Percentiles rank a stretch among this genome's conserved stretches.
Evolutionary conservation across 2,113 vertebrate species (phyloP).

Genomic region (Rhineura floridana): DNA sequence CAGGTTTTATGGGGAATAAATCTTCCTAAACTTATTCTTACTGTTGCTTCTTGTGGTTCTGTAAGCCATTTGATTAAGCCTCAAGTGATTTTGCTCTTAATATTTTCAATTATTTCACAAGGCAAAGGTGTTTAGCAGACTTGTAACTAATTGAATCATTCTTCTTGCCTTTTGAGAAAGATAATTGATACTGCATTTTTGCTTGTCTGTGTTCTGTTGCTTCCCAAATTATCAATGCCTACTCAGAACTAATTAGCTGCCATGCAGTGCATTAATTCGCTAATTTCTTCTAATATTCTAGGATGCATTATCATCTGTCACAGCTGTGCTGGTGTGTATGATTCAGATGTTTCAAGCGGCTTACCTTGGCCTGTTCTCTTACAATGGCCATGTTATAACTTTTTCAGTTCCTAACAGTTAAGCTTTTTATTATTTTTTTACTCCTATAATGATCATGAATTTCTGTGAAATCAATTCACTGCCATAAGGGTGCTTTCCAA

Average conservation of each 20-base stretch:
- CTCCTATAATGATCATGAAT: neutral
- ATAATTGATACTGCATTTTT: slow-evolving; percentile 56
- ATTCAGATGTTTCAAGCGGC: slow-evolving; percentile 12
- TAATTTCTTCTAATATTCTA: slow-evolving; percentile 57
- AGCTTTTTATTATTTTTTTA: slow-evolving; percentile 27
- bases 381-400: neutral
- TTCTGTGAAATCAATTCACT: slow-evolving; percentile 3
- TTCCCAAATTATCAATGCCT: slow-evolving; percentile 48
- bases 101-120: slow-evolving; percentile 49
- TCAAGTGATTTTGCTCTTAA: slow-evolving; percentile 44
- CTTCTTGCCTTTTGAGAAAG: slow-evolving; percentile 49
- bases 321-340: neutral
- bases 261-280: slow-evolving; percentile 53
- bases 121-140: slow-evolving; percentile 48
- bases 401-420: slow-evolving; percentile 2
- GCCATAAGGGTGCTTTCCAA: neutral
- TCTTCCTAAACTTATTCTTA: slow-evolving; percentile 34
- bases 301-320: slow-evolving; percentile 34
- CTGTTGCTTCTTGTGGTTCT: slow-evolving; percentile 8
- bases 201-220: slow-evolving; percentile 46
- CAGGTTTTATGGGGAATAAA: neutral
- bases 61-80: neutral
- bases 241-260: slow-evolving; percentile 62
- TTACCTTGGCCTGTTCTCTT: slow-evolving; percentile 22
- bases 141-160: slow-evolving; percentile 45